These are phyloP conservation scores for Pheosia gnoma DNA, from an alignment of 2,888 invertebrate species.

Conservation along the genomic window DNA sequence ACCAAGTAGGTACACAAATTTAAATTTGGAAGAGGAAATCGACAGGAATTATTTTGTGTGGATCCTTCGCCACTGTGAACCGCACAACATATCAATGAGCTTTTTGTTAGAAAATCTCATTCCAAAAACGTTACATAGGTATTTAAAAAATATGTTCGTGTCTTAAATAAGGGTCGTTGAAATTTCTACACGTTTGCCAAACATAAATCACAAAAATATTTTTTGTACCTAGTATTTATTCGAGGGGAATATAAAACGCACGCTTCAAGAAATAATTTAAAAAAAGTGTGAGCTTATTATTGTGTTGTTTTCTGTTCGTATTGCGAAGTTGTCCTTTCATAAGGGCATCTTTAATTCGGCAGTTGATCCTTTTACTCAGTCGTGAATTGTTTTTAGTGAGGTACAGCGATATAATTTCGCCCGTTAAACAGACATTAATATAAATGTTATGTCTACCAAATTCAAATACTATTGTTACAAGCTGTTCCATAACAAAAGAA, in stretches of 20 bases:
- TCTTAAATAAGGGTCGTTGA: too few relatives aligned
- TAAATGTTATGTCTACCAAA: neutral
- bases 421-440: neutral
- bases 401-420: neutral
- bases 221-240: neutral
- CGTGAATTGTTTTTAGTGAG: slow-evolving; percentile 3
- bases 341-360: slow-evolving; percentile 3
- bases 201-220: neutral
- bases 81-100: too few relatives aligned
- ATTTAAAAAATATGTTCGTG: too few relatives aligned
- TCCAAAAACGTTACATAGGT: too few relatives aligned
- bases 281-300: slow-evolving; percentile 2
- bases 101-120: too few relatives aligned
- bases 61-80: too few relatives aligned
- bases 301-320: neutral
- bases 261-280: neutral
- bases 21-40: too few relatives aligned
- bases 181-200: too few relatives aligned
- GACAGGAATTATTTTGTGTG: too few relatives aligned
- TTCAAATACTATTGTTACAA: neutral
- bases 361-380: neutral
- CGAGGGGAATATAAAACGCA: neutral
- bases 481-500: neutral
- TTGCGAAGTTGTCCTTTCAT: neutral
- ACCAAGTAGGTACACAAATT: too few relatives aligned